Evolutionary conservation across 1,140 invertebrate genomes (phyloP).

Genomic region (Drosophila truncata): DNA sequence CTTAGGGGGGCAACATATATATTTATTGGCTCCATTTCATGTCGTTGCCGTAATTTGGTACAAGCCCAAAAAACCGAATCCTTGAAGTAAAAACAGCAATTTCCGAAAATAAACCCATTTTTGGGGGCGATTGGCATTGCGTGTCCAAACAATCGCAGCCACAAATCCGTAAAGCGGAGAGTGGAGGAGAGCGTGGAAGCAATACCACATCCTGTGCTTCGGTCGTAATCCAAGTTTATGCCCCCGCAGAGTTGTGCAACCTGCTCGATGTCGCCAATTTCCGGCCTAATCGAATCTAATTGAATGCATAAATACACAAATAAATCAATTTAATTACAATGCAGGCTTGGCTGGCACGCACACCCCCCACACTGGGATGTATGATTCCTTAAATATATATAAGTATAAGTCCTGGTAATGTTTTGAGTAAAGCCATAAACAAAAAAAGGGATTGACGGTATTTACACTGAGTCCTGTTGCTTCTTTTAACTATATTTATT

Average conservation of each 20-base stretch:
- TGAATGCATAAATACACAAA: conserved; percentile 51
- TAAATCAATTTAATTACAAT: conserved; percentile 67
- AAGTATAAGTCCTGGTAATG: conserved; percentile 13
- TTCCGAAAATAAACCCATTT: conserved; percentile 77
- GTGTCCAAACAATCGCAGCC: conserved; percentile 62
- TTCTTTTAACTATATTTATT: conserved; percentile 1
- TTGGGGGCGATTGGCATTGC: conserved; percentile 62
- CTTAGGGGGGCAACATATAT: conserved; percentile 15
- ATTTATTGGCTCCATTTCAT: conserved; percentile 48
- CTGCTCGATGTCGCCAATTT: conserved; percentile 35
- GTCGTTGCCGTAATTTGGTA: conserved; percentile 49
- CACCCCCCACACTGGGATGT: conserved; percentile 6
- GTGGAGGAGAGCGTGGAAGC: neutral
- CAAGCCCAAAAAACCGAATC: conserved; percentile 52
- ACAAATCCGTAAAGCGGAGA: conserved; percentile 11
- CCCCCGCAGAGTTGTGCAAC: conserved; percentile 25
- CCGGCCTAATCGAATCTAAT: conserved; percentile 52
- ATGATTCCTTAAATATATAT: neutral
- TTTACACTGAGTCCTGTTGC: conserved; percentile 11
- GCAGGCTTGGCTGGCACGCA: conserved; percentile 37
- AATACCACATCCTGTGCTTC: conserved; percentile 21
- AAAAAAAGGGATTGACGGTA: neutral
- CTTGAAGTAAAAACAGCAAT: conserved; percentile 78
- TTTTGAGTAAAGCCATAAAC: neutral
- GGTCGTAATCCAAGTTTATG: conserved; percentile 2